A percentile compares a stretch with the other conserved stretches of the same genome.
Evolutionary conservation across 2,888 invertebrate genomes (phyloP).

Genomic region (Smittia aterrima): DNA sequence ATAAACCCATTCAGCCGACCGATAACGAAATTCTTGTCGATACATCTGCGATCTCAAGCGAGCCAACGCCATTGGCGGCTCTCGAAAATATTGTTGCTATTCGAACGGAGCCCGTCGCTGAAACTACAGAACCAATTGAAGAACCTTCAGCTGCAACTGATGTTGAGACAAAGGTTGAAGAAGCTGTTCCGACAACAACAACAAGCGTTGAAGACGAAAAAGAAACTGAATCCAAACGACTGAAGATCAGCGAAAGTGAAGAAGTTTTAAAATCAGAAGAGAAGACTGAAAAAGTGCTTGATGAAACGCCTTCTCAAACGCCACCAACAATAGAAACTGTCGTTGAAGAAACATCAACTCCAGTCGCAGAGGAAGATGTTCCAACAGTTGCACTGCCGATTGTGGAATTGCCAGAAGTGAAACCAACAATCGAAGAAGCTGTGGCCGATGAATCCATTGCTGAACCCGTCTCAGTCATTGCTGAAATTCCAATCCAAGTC

Average conservation of each 20-base stretch:
- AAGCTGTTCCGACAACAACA: constrained; percentile 45
- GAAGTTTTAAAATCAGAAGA: neutral
- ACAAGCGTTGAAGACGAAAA: neutral
- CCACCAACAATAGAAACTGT: neutral
- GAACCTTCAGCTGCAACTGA: constrained; percentile 44
- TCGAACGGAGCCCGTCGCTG: constrained; percentile 40
- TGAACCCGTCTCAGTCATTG: constrained; percentile 48
- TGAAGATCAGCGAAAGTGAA: neutral
- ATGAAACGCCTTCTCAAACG: too few species aligned
- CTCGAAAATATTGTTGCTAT: constrained; percentile 42
- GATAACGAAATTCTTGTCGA: constrained; percentile 18
- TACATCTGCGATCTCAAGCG: neutral
- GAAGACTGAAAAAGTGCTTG: neutral
- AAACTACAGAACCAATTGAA: constrained; percentile 46
- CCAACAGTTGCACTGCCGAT: neutral
- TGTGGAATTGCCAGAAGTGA: neutral
- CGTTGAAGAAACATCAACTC: neutral
- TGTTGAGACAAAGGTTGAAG: constrained; percentile 45
- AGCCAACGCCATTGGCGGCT: neutral
- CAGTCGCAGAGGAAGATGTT: neutral
- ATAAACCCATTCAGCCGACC: constrained; percentile 16
- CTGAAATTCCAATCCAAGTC: neutral
- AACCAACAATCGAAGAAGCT: neutral
- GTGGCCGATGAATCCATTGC: neutral
- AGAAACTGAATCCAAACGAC: neutral